Evolutionary conservation across 2,797 vertebrate genomes (phyloP).

Genomic region (Stomatorhinus walkeri): DNA sequence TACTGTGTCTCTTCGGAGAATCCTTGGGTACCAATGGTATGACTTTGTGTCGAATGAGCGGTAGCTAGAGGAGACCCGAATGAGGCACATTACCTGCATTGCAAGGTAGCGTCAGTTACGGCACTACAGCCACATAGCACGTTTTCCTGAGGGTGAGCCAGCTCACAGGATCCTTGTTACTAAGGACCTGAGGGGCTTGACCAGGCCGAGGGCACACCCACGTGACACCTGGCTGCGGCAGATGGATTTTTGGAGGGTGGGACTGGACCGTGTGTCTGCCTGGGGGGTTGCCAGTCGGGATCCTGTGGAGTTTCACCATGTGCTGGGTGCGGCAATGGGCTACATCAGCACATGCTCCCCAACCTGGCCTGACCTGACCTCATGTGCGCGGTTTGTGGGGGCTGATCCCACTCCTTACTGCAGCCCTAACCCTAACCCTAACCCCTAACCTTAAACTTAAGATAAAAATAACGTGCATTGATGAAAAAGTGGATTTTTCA

Average conservation of each 20-base stretch:
- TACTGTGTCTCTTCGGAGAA: not conserved
- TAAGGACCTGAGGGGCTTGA: not conserved
- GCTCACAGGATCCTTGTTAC: not conserved
- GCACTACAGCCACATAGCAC: not conserved
- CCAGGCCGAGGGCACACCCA: not conserved
- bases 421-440: not conserved
- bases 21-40: not conserved
- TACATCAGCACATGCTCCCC: not conserved
- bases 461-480: not conserved
- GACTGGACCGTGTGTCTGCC: not conserved
- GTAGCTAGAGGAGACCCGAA: not conserved
- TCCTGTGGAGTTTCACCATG: not conserved
- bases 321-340: not conserved
- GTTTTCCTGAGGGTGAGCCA: not conserved
- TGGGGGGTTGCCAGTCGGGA: not conserved
- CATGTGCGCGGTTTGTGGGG: not conserved
- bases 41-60: not conserved
- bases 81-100: not conserved
- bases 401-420: not conserved
- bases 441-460: not conserved
- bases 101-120: not conserved
- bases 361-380: not conserved
- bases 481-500: not conserved
- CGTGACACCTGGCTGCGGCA: not conserved
- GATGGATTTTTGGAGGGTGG: not conserved